Conservation (phyloP, 23 tunicate species). For the Phallusia fumigata region DNA sequence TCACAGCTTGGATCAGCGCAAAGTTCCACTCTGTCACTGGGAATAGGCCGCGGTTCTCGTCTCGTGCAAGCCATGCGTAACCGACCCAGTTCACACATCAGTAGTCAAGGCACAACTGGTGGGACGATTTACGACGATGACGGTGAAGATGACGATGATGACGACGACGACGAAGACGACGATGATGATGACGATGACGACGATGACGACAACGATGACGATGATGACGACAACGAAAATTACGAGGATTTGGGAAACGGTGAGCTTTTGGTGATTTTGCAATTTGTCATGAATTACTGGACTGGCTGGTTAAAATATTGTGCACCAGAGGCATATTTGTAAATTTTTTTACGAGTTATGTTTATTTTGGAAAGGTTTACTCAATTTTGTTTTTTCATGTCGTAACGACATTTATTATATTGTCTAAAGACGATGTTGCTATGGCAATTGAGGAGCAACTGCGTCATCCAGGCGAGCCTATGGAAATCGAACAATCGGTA, state of each 20-base stretch:
- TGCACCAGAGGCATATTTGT: too few relatives aligned
- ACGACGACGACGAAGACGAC: constrained; percentile 78
- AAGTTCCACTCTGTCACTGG: neutral
- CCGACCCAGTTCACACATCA: constrained; percentile 63
- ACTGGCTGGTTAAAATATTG: too few relatives aligned
- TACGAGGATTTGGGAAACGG: constrained; percentile 57
- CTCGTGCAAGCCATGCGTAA: neutral
- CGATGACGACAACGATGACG: constrained; percentile 51
- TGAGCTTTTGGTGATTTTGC: neutral
- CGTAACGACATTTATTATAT: too few relatives aligned
- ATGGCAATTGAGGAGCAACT: constrained; percentile 59
- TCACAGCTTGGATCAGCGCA: neutral
- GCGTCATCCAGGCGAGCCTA: neutral
- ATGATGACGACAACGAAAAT: constrained; percentile 15
- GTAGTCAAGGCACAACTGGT: constrained; percentile 46
- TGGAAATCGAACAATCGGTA: constrained; percentile 8
- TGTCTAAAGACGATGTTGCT: constrained; percentile 46
- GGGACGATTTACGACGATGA: constrained; percentile 69
- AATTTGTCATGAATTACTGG: neutral
- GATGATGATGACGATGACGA: constrained; percentile 77
- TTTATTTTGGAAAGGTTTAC: too few relatives aligned
- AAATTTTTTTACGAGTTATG: too few relatives aligned
- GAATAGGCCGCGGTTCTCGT: neutral
- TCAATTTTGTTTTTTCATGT: too few relatives aligned
- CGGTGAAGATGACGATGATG: constrained; percentile 69